A percentile compares a stretch with the other conserved stretches of the same genome.
Evolutionary conservation across 2,113 vertebrate species (phyloP).

Genomic region (Condylura cristata): DNA sequence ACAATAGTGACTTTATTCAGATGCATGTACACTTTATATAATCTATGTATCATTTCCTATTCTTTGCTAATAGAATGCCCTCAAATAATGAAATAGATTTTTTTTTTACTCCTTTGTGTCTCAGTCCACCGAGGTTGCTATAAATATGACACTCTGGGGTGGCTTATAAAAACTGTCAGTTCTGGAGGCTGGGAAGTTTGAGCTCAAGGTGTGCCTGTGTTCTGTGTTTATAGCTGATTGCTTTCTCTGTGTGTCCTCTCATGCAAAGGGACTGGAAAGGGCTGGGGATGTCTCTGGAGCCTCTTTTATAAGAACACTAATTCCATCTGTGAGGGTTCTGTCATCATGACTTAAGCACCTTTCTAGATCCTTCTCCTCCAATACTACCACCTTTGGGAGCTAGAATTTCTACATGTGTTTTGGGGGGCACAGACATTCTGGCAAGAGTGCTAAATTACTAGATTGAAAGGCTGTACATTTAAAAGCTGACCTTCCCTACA

Average conservation of each 20-base stretch:
- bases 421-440: neutral
- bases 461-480: neutral
- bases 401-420: neutral
- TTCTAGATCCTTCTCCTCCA: neutral
- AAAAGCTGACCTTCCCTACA: neutral
- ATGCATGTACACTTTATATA: neutral
- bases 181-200: neutral
- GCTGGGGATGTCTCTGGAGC: neutral
- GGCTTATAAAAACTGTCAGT: neutral
- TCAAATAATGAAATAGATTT: slow-evolving; percentile 7
- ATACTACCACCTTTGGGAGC: neutral
- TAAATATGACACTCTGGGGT: neutral
- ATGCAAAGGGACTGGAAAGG: no score
- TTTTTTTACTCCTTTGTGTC: neutral
- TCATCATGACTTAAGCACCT: neutral
- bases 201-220: neutral
- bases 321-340: neutral
- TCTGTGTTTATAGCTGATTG: neutral
- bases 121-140: neutral
- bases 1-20: neutral
- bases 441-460: neutral
- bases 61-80: neutral
- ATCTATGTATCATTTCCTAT: neutral
- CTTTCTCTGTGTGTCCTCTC: neutral
- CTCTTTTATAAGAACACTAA: neutral